Percentiles rank a stretch among this genome's conserved stretches.
Conservation (phyloP, 2,888 invertebrate species). For the Byasa hedistus region DNA sequence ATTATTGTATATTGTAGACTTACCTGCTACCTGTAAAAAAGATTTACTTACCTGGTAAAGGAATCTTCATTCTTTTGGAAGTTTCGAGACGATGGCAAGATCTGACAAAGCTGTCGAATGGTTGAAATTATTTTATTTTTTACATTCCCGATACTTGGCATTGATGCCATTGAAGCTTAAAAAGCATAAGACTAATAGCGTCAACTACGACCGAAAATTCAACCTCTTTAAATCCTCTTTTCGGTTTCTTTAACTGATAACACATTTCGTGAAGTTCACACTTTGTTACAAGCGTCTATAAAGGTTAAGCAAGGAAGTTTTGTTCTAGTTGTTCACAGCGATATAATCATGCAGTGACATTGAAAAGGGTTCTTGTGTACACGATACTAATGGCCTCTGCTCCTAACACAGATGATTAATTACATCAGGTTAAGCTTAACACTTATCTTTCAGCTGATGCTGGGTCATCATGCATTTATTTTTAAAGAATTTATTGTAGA, state of each 20-base stretch:
- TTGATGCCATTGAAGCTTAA: too few relatives aligned
- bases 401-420: slow-evolving; percentile 23
- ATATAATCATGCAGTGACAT: slow-evolving; percentile 23
- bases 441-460: not conserved
- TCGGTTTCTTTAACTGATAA: too few relatives aligned
- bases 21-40: not conserved
- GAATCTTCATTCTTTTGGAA: too few relatives aligned
- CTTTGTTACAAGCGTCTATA: not conserved
- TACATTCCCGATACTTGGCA: too few relatives aligned
- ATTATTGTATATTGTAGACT: not conserved
- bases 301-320: slow-evolving; percentile 7
- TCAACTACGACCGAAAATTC: too few relatives aligned
- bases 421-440: slow-evolving; percentile 8
- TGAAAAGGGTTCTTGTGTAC: slow-evolving; percentile 24
- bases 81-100: too few relatives aligned
- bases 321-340: slow-evolving; percentile 7
- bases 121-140: too few relatives aligned
- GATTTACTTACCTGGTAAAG: not conserved
- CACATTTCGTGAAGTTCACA: not conserved
- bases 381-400: slow-evolving; percentile 24
- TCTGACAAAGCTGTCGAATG: too few relatives aligned
- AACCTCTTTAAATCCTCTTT: too few relatives aligned
- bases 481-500: not conserved
- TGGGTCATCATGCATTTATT: not conserved
- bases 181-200: too few relatives aligned